Evolutionary conservation across 1,140 invertebrate species (phyloP), one percentile per base, ranked within the genome.

Genomic region (Papilio polytes): DNA sequence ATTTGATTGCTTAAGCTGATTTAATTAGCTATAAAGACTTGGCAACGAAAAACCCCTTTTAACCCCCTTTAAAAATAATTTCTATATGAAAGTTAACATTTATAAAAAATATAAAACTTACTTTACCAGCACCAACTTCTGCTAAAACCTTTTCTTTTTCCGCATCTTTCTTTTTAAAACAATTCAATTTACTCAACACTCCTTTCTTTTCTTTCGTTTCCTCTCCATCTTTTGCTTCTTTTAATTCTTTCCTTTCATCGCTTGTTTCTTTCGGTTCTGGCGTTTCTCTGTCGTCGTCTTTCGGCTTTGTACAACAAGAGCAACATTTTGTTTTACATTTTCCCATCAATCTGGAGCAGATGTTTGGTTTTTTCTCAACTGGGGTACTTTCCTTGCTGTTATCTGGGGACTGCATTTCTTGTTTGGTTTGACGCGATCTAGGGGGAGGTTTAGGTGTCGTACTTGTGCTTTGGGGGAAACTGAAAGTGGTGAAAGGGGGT

Each of bases 391-490:
- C 83, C n/a, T 81, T 74, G 13, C 59, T 22, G 72, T 84, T 74
- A 31, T 78, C 41, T 53, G 53, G 70, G 20, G 83, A 77, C 53
- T 80, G 81, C 70, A 77, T 83, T 12, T 87, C 88, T 82, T 85
- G 84, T 85, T 90, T 91, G 1, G 85, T 79, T 59, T 89, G 87
- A 77, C 88, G 85, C 31, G 88, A 81, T 41, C 93, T 80, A 0
- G 90, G 90, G 1, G 93, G 93, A 12, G 92, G 92, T 80, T 92
- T 94, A 12, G 93, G 93, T 41, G 93, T 94, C 0, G 91, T 94
- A 51, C 90, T 91, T 9, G 92, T 94, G 79, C 91, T 94, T 89
- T 95, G 92, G 0, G 94, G 94, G 44, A 95, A 94, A 81, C 94
- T 95, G 87, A 10, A 56, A 73, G n/a, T 7, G 0, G 6, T 22